phyloP scores from a whole-genome alignment of 2,113 vertebrate species.

The Nerophis ophidion region DNA sequence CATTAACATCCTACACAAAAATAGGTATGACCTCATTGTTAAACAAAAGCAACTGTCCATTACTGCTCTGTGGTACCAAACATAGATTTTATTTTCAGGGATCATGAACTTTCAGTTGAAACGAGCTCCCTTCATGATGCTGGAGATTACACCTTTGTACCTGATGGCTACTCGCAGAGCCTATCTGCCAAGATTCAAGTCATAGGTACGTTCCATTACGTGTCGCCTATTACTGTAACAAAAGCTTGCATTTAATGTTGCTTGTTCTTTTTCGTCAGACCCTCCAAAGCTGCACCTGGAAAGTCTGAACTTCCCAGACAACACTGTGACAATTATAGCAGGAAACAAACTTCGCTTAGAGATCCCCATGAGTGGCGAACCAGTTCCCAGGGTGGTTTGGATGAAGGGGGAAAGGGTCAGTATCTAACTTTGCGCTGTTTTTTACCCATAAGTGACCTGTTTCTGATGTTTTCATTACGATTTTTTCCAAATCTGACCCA shows the following conservation, averaged over 20 bases:
- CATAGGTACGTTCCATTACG: slow-evolving; percentile 73
- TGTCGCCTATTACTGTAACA: not conserved
- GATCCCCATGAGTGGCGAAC: slow-evolving; percentile 89
- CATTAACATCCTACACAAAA: slow-evolving; percentile 83
- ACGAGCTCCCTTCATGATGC: slow-evolving; percentile 80
- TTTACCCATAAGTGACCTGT: no score
- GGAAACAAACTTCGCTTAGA: slow-evolving; percentile 95
- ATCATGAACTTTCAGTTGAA: slow-evolving; percentile 83
- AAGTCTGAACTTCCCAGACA: slow-evolving; percentile 81
- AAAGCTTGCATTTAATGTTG: not conserved
- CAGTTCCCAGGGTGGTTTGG: slow-evolving; percentile 88
- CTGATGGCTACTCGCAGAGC: slow-evolving; percentile 84
- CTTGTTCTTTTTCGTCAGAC: slow-evolving; percentile 67
- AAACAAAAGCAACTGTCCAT: not conserved
- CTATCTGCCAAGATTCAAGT: slow-evolving; percentile 86
- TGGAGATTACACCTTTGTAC: slow-evolving; percentile 91
- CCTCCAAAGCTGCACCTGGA: slow-evolving; percentile 89
- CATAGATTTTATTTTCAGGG: slow-evolving; percentile 62
- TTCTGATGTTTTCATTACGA: no score
- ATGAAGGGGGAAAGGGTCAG: slow-evolving; percentile 91
- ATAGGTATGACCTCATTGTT: slow-evolving; percentile 69
- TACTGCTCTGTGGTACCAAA: not conserved
- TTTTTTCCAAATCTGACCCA: not conserved
- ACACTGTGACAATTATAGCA: slow-evolving; percentile 87
- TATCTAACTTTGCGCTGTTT: not conserved